These are phyloP conservation scores for Micromesistius poutassou DNA, from an alignment of 2,797 vertebrate species.

Conservation along the genomic window DNA sequence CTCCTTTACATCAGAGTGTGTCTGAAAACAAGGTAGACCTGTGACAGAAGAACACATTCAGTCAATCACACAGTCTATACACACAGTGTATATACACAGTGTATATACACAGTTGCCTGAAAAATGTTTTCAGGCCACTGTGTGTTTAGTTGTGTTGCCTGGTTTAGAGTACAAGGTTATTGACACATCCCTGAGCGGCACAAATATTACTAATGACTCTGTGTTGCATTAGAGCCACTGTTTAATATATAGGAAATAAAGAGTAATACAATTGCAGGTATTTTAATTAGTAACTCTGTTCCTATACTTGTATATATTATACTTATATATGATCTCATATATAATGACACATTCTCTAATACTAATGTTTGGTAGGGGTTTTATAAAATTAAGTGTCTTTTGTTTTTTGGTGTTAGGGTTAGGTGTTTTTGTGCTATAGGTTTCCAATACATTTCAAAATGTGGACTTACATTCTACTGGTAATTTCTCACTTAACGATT, in stretches of 20 bases:
- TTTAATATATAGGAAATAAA: too few species aligned
- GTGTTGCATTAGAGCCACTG: too few species aligned
- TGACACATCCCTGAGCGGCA: background rate
- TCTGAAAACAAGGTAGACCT: conserved; percentile 93
- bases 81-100: background rate
- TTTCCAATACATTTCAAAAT: background rate
- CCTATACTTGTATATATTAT: background rate
- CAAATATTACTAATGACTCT: background rate
- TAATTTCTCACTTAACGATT: conserved; percentile 87
- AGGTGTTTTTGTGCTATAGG: background rate
- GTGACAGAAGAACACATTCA: background rate
- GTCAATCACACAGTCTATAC: background rate
- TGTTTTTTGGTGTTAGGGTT: background rate
- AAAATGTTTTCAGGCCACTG: background rate
- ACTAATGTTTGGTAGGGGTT: background rate
- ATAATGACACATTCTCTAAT: background rate
- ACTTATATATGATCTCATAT: background rate
- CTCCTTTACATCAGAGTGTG: conserved; percentile 89
- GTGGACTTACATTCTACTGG: conserved; percentile 88
- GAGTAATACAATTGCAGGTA: too few species aligned
- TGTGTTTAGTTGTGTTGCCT: background rate
- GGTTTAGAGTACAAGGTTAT: background rate
- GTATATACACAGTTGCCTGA: too few species aligned
- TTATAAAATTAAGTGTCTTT: background rate
- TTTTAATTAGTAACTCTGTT: too few species aligned